Percentiles rank a stretch among this genome's conserved stretches.
Conservation (phyloP, 1,140 invertebrate species). For the Drosophila navojoa region DNA sequence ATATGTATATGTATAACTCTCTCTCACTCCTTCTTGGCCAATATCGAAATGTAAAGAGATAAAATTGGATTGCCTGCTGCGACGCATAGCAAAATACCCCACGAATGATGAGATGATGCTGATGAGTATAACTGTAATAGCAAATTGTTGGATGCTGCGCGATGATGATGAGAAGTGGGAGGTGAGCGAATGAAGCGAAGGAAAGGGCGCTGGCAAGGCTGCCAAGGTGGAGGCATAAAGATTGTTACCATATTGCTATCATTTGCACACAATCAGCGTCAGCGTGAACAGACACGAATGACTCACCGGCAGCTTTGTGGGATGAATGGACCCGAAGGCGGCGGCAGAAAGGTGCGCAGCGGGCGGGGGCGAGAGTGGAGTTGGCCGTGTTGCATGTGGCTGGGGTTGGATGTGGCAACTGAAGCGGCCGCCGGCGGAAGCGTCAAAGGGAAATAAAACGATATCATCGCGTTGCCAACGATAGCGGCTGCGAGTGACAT, state of each 20-base stretch:
- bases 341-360: not conserved
- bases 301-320: constrained; percentile 11
- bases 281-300: constrained; percentile 45
- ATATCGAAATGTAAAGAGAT: constrained; percentile 4
- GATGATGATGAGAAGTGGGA: not conserved
- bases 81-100: not conserved
- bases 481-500: constrained; percentile 43
- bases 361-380: not conserved
- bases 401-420: not conserved
- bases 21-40: not conserved
- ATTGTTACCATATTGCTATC: constrained; percentile 81
- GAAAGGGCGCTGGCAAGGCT: not conserved
- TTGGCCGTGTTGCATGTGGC: constrained; percentile 37
- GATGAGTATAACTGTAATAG: constrained; percentile 10
- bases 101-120: not conserved
- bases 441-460: constrained; percentile 57
- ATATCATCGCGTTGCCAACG: constrained; percentile 50
- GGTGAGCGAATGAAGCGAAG: not conserved
- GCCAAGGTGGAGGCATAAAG: constrained; percentile 59
- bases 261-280: constrained; percentile 77
- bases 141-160: constrained; percentile 10
- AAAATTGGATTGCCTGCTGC: not conserved
- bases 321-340: not conserved
- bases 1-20: not conserved
- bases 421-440: constrained; percentile 36